Evolutionary conservation across 1,140 invertebrate species (phyloP), one percentile per base, ranked within the genome.

Genomic region (Diuraphis noxia): DNA sequence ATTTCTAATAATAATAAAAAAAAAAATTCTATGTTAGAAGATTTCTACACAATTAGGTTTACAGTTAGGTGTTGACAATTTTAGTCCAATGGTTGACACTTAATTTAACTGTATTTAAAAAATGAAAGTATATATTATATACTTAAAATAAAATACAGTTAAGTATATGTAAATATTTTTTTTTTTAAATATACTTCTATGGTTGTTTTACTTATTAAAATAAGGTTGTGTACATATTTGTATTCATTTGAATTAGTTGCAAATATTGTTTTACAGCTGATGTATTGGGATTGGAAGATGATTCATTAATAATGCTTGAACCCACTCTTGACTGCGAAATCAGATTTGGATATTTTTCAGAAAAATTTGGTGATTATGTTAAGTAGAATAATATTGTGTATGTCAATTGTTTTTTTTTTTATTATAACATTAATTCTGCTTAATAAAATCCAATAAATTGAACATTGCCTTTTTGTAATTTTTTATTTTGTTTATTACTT

Each of bases 321-420:
- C 89, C 89, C 30, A 91, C 89, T 9, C 5, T 49, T 30, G 89
- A 91, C 8, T 91, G 89, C 52, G 89, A 91, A 81, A 49, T 91
- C 13, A 82, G 89, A 46, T 91, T 91, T 82, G 89, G 89, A 40
- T 91, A 91, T 91, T 91, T 77, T 91, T 82, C 89, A 49, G 38
- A n/a, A 2, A 90, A 77, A 90, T 79, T 81, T 90, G 46, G n/a
- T 86, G 46, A 19, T 49, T 36, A 49, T 86, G 19, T 34, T n/a
- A 49, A 86, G n/a, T 86, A 86, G 19, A 49, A 36, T 86, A n/a
- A 52, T 86, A 36, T 49, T n/a, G 21, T 41, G 17, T 43, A 34
- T 21, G 25, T 82, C 2, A 43, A 34, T 8, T 34, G 10, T 72
- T 23, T 86, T 41, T 81, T 34, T 84, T n/a, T n/a, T 81, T 46